A percentile compares a stretch with the other conserved stretches of the same genome.
Conservation (phyloP, 2,113 vertebrate species). For the Anarrhichthys ocellatus region DNA sequence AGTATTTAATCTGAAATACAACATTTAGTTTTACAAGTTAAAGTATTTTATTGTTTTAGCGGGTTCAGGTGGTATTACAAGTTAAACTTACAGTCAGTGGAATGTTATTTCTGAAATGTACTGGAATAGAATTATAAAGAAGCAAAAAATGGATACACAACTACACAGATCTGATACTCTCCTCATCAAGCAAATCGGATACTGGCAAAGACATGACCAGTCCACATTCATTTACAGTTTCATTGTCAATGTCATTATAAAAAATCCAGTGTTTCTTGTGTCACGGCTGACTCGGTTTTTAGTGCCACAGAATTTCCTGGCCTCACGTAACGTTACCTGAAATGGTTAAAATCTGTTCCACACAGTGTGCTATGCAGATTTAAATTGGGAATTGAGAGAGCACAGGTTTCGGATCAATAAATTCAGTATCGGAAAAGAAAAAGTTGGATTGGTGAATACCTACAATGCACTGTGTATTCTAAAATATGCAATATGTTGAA, state of each 20-base stretch:
- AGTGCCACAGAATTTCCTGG: not conserved
- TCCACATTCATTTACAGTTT: not conserved
- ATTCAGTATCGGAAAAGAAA: not conserved
- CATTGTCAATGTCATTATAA: not conserved
- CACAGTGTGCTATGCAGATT: not conserved
- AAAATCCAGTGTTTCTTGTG: not conserved
- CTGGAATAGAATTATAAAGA: not conserved
- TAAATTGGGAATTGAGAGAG: not conserved
- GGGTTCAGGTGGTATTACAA: not conserved
- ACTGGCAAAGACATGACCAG: not conserved
- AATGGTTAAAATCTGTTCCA: not conserved
- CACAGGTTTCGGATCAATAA: not conserved
- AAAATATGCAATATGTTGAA: not conserved
- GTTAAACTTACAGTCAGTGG: not conserved
- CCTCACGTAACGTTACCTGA: not conserved
- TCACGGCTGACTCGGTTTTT: not conserved
- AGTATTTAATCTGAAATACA: not conserved
- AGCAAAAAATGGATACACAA: not conserved
- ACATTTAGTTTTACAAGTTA: not conserved
- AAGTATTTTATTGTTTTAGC: not conserved
- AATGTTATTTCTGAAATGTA: not conserved
- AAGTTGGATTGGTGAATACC: not conserved
- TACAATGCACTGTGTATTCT: not conserved
- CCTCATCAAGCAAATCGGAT: not conserved
- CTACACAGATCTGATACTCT: not conserved